Percentiles rank a stretch among this genome's conserved stretches.
Conservation (phyloP, 2,797 vertebrate species). For the Nyctibius grandis region DNA sequence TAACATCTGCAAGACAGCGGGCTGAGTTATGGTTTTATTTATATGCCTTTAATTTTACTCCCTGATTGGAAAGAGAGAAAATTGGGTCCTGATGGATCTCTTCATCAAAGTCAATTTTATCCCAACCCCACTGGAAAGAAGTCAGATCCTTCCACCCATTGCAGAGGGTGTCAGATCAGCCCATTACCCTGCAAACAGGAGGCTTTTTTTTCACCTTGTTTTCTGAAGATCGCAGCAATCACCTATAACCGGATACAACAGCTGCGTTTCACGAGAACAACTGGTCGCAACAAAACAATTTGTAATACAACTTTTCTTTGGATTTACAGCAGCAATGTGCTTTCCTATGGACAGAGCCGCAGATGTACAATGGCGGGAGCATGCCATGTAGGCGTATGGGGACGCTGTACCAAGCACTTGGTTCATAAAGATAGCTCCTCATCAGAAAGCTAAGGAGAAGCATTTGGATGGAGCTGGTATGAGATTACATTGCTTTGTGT, state of each 20-base stretch:
- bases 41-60: not conserved
- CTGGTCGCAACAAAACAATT: not conserved
- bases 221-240: not conserved
- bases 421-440: not conserved
- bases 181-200: not conserved
- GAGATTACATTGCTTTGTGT: not conserved
- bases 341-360: not conserved
- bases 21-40: not conserved
- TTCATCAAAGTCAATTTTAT: not conserved
- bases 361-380: accelerated
- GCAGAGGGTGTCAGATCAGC: not conserved
- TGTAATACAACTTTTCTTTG: not conserved
- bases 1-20: not conserved
- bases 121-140: not conserved
- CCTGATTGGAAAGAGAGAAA: not conserved
- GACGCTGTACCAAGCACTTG: too few relatives aligned
- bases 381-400: accelerated
- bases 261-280: not conserved
- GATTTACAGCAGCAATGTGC: not conserved
- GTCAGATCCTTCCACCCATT: not conserved
- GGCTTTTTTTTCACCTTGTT: not conserved
- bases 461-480: not conserved
- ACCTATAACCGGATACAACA: not conserved
- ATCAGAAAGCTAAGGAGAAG: not conserved
- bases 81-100: not conserved